Conservation (phyloP, 2,888 invertebrate genomes). For the Caenorhabditis sp. region DNA sequence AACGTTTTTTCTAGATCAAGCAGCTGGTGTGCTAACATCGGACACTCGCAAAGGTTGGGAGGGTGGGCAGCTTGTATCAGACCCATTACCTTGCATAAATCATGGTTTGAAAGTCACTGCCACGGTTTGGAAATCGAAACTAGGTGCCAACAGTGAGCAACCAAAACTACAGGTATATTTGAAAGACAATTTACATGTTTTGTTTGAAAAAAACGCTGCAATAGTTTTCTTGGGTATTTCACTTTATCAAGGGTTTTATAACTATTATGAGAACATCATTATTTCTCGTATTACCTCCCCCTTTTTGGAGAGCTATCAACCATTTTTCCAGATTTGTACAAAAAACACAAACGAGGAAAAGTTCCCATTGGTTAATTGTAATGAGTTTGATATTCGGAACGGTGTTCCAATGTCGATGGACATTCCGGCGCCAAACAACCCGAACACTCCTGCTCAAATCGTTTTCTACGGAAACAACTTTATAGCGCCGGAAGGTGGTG, state of each 20-base stretch:
- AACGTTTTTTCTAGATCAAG: slow-evolving; percentile 31
- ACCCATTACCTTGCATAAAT: slow-evolving; percentile 52
- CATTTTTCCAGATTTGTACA: slow-evolving; percentile 45
- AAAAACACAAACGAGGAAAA: slow-evolving; percentile 53
- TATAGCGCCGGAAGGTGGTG: slow-evolving; percentile 54
- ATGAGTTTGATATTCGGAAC: slow-evolving; percentile 55
- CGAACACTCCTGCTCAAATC: slow-evolving; percentile 48
- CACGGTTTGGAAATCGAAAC: slow-evolving; percentile 53
- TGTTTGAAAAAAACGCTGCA: too few species aligned
- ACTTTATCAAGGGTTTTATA: too few species aligned
- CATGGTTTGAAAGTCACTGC: slow-evolving; percentile 46
- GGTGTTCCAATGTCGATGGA: slow-evolving; percentile 55
- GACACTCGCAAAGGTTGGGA: slow-evolving; percentile 56
- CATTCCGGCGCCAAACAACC: slow-evolving; percentile 50
- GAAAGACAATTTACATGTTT: too few species aligned
- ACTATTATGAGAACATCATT: too few species aligned
- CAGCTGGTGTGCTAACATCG: slow-evolving; percentile 53
- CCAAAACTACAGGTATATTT: slow-evolving; percentile 51
- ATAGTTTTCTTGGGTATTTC: too few species aligned
- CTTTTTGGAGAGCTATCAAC: too few species aligned
- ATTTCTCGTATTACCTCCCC: too few species aligned
- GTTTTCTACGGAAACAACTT: slow-evolving; percentile 60
- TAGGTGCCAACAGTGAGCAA: slow-evolving; percentile 43
- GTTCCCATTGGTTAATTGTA: slow-evolving; percentile 54
- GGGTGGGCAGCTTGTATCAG: slow-evolving; percentile 55